phyloP scores from a whole-genome alignment of 2,797 vertebrate species.

The Xerus rutilus region DNA sequence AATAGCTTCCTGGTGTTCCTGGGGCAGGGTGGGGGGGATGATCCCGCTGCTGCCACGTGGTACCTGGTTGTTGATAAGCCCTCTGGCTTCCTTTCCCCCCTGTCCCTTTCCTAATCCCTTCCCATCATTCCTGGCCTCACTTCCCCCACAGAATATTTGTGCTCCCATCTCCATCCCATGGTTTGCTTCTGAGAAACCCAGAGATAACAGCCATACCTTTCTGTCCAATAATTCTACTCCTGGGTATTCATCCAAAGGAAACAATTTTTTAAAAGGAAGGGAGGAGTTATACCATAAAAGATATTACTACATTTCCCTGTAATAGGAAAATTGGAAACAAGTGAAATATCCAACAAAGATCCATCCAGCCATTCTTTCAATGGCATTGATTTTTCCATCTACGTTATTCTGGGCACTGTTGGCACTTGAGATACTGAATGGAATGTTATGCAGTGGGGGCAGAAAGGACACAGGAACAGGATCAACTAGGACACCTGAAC shows the following conservation, averaged over 20 bases:
- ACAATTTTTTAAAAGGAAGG: not conserved
- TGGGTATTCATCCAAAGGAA: slow-evolving; percentile 4
- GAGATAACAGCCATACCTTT: not conserved
- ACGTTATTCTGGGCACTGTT: not conserved
- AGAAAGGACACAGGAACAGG: not conserved
- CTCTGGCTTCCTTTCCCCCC: not conserved
- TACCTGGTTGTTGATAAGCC: not conserved
- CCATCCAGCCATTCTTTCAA: not conserved
- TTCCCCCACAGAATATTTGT: not conserved
- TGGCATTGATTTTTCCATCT: not conserved
- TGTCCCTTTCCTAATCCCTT: not conserved
- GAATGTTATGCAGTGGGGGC: not conserved
- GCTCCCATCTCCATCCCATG: not conserved
- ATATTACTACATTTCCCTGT: not conserved
- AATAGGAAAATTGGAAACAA: slow-evolving; percentile 1
- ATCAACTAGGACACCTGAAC: not conserved
- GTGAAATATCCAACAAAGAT: not conserved
- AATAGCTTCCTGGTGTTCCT: not conserved
- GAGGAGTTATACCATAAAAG: not conserved
- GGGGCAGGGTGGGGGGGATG: not conserved
- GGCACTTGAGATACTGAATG: not conserved
- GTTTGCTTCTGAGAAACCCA: slow-evolving; percentile 33
- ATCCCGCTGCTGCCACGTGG: not conserved
- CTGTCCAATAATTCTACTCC: not conserved
- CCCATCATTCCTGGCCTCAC: not conserved